Conservation (phyloP, 2,888 invertebrate genomes). For the Tineola bisselliella region DNA sequence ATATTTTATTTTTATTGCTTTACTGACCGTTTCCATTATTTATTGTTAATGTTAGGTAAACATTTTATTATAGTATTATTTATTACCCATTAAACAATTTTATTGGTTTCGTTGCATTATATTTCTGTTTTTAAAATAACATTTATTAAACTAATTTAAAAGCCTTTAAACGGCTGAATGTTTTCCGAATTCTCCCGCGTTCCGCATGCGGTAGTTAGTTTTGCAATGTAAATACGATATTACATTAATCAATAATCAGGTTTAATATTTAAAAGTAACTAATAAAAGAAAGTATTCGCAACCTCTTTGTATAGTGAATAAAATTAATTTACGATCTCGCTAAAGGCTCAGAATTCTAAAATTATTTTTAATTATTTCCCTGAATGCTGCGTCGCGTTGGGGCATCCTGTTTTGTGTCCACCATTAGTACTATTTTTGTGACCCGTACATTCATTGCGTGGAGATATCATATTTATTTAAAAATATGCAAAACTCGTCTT, state of each 20-base stretch:
- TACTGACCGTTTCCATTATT: background rate
- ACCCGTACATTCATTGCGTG: background rate
- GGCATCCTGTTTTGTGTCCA: slow-evolving; percentile 15
- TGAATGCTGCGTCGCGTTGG: slow-evolving; percentile 20
- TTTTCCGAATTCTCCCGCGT: too few species aligned
- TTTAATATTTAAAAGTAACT: background rate
- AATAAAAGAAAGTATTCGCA: background rate
- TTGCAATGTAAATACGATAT: too few species aligned
- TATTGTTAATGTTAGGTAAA: background rate
- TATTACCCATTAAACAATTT: background rate
- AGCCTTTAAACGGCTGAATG: too few species aligned
- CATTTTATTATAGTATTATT: background rate
- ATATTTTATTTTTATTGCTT: background rate
- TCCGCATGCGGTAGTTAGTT: too few species aligned
- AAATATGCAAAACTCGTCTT: too few species aligned
- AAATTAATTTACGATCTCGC: slow-evolving; percentile 27
- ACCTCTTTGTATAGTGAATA: background rate
- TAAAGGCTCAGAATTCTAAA: slow-evolving; percentile 28
- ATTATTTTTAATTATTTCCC: slow-evolving; percentile 51
- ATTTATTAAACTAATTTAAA: too few species aligned
- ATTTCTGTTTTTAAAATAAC: too few species aligned
- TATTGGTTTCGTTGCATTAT: too few species aligned
- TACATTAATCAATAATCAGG: background rate
- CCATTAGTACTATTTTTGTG: background rate
- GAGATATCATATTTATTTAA: too few species aligned